Conservation (phyloP, 2,888 invertebrate genomes). For the Nymphalis c-album region DNA sequence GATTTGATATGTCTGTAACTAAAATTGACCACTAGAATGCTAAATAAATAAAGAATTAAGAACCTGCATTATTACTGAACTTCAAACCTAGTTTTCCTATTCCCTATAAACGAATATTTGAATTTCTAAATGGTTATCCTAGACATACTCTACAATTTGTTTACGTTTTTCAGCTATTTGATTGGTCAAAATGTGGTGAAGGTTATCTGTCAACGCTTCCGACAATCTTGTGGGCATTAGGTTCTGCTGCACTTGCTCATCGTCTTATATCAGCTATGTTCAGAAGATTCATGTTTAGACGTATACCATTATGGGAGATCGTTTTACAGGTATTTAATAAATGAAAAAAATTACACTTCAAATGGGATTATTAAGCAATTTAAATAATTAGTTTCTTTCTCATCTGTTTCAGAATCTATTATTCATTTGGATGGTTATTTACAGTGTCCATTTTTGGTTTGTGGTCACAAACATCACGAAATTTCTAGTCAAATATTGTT, state of each 20-base stretch:
- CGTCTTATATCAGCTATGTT: constrained; percentile 61
- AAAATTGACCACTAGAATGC: too few species aligned
- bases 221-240: constrained; percentile 66
- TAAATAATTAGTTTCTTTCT: constrained; percentile 6
- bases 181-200: constrained; percentile 70
- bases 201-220: constrained; percentile 58
- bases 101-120: neutral
- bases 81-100: neutral
- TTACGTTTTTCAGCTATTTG: constrained; percentile 52
- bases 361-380: neutral
- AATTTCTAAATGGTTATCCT: neutral
- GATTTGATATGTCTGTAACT: too few species aligned
- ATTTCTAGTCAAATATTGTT: constrained; percentile 58
- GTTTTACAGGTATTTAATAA: constrained; percentile 57
- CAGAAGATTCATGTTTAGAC: constrained; percentile 65
- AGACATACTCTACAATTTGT: neutral
- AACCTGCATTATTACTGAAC: too few species aligned
- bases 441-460: constrained; percentile 72
- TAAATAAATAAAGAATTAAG: too few species aligned
- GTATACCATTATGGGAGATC: constrained; percentile 70
- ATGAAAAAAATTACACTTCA: too few species aligned
- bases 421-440: constrained; percentile 73
- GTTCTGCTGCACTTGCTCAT: constrained; percentile 64
- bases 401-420: constrained; percentile 60
- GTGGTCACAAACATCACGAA: constrained; percentile 61